Evolutionary conservation across 2,797 vertebrate genomes (phyloP).

Genomic region (Microchirus variegatus): DNA sequence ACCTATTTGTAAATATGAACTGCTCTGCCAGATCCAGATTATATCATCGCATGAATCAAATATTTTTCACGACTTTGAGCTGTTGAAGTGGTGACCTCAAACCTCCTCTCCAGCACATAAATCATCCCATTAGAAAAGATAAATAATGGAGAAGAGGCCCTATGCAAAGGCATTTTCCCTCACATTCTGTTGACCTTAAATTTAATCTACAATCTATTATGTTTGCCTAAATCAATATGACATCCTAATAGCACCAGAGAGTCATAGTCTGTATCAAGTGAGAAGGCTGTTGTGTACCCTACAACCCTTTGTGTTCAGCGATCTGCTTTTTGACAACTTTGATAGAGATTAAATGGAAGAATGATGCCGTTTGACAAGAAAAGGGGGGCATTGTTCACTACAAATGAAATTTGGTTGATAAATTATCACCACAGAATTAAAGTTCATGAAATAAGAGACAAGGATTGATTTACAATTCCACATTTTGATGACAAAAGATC

Average conservation of each 20-base stretch:
- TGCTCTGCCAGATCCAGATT: conserved; percentile 6
- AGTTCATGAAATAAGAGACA: conserved; percentile 31
- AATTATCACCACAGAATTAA: conserved; percentile 37
- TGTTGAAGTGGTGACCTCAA: conserved; percentile 27
- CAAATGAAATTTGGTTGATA: conserved; percentile 26
- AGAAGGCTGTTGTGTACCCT: conserved; percentile 34
- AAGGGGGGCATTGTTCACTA: conserved; percentile 19
- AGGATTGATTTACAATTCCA: not conserved
- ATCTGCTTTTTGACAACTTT: conserved; percentile 39
- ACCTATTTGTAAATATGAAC: not conserved
- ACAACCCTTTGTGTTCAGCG: conserved; percentile 9
- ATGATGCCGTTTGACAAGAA: conserved; percentile 43
- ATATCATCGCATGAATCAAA: conserved; percentile 23
- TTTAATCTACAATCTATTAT: conserved; percentile 32
- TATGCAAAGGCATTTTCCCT: conserved; percentile 22
- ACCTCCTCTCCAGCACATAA: conserved; percentile 14
- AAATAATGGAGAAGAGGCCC: conserved; percentile 21
- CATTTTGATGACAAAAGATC: conserved; percentile 3
- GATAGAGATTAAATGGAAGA: conserved; percentile 46
- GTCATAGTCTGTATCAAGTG: conserved; percentile 17
- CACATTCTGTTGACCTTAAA: conserved; percentile 17
- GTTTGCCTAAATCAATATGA: conserved; percentile 31
- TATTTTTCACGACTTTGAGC: conserved; percentile 18
- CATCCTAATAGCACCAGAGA: conserved; percentile 31
- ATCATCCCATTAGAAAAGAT: conserved; percentile 26